phyloP scores from a whole-genome alignment of 92 coral and sea anemone species.

The Siderastrea siderea region DNA sequence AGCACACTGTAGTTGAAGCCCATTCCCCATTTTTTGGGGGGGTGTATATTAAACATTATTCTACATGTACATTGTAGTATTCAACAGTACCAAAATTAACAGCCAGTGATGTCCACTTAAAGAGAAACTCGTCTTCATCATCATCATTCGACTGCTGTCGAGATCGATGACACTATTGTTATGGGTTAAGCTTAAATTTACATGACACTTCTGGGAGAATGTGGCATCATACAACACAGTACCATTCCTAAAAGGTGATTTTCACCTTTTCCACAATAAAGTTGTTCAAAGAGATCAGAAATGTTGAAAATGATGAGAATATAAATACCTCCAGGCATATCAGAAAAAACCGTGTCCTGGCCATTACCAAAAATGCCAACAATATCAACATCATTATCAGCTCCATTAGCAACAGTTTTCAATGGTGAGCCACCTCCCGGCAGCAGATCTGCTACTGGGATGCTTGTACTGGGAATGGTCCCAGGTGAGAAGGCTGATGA shows the following conservation, averaged over 20 bases:
- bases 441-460: slow-evolving; percentile 35
- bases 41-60: too few species aligned
- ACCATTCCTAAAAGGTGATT: too few species aligned
- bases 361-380: slow-evolving; percentile 88
- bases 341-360: slow-evolving; percentile 74
- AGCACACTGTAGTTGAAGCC: too few species aligned
- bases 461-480: slow-evolving; percentile 31
- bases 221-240: too few species aligned
- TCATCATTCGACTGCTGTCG: neutral
- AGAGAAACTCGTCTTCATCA: too few species aligned
- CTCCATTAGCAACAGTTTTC: slow-evolving; percentile 57
- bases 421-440: slow-evolving; percentile 62
- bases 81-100: too few species aligned
- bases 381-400: slow-evolving; percentile 94
- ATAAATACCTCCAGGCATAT: slow-evolving; percentile 71
- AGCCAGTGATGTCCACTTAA: too few species aligned
- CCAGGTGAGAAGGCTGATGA: slow-evolving; percentile 26
- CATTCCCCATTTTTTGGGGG: too few species aligned
- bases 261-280: too few species aligned
- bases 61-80: too few species aligned
- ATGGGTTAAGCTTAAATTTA: neutral
- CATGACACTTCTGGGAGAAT: neutral
- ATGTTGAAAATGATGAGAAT: neutral
- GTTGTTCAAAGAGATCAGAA: neutral
- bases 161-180: neutral